phyloP scores from a whole-genome alignment of 2,113 vertebrate genomes.

The Diadophis punctatus region DNA sequence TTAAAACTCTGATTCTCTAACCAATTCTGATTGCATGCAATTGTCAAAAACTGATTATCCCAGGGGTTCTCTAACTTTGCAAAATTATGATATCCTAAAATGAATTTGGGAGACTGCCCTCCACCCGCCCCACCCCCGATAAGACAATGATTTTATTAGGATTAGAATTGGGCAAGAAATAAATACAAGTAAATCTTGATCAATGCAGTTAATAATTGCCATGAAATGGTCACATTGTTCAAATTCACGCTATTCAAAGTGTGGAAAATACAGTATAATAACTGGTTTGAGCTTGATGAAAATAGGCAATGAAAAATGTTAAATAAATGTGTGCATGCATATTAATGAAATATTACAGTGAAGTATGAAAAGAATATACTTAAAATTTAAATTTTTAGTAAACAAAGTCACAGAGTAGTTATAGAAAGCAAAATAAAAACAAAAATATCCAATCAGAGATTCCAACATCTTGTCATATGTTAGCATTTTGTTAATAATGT shows the following conservation, averaged over 20 bases:
- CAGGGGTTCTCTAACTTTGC: background rate
- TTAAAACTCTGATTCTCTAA: background rate
- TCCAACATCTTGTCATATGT: background rate
- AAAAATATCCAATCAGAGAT: background rate
- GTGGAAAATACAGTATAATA: background rate
- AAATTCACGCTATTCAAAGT: background rate
- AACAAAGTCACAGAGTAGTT: background rate
- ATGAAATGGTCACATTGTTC: background rate
- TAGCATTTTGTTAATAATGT: background rate
- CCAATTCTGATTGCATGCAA: background rate
- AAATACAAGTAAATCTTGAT: background rate
- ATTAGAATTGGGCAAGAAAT: background rate
- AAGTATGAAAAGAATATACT: background rate
- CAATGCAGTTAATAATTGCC: background rate
- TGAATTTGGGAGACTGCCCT: background rate
- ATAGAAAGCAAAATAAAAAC: background rate
- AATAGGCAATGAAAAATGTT: background rate
- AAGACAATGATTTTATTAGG: background rate
- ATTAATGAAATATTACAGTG: background rate
- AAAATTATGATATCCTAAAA: background rate
- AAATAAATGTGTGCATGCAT: background rate
- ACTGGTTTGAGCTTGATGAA: background rate
- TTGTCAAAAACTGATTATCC: background rate
- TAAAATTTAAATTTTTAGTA: background rate
- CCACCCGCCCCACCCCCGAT: background rate